Conservation (phyloP, 2,888 invertebrate species). For the Caenorhabditis sp. region DNA sequence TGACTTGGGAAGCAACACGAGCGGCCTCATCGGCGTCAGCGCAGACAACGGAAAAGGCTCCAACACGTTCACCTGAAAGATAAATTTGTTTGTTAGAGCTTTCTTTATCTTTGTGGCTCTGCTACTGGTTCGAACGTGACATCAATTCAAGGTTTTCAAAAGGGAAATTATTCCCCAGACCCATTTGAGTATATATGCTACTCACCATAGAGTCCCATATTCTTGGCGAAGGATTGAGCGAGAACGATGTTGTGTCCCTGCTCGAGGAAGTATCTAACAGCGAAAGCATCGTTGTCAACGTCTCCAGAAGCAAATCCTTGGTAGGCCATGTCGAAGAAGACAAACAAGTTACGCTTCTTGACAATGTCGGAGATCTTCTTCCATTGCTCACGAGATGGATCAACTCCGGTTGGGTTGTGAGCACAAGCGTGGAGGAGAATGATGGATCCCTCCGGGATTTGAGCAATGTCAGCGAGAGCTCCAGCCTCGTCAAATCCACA, state of each 20-base stretch:
- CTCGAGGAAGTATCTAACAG: slow-evolving; percentile 86
- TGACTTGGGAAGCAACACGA: slow-evolving; percentile 86
- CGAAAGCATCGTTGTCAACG: slow-evolving; percentile 93
- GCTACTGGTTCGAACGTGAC: too few relatives aligned
- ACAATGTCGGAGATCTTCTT: slow-evolving; percentile 91
- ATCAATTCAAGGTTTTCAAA: background rate
- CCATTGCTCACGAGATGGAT: slow-evolving; percentile 90
- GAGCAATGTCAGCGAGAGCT: slow-evolving; percentile 87
- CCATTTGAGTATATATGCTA: background rate
- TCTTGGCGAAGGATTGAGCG: slow-evolving; percentile 98
- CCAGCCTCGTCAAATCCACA: slow-evolving; percentile 95
- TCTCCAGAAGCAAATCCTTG: slow-evolving; percentile 96
- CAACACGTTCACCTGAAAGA: slow-evolving; percentile 93
- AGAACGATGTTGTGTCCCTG: slow-evolving; percentile 93
- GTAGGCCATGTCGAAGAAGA: slow-evolving; percentile 83
- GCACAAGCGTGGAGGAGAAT: slow-evolving; percentile 96
- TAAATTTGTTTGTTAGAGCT: background rate
- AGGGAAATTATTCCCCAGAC: too few relatives aligned
- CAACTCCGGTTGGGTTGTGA: slow-evolving; percentile 95
- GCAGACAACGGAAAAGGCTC: slow-evolving; percentile 92
- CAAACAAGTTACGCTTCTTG: slow-evolving; percentile 84
- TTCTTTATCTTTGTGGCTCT: too few relatives aligned
- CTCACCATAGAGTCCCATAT: slow-evolving; percentile 96
- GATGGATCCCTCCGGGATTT: slow-evolving; percentile 86
- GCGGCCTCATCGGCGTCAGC: slow-evolving; percentile 90